Evolutionary conservation across 2,797 vertebrate species (phyloP), one percentile per base, ranked within the genome.

Genomic region (Parauchenoglanis ngamensis): DNA sequence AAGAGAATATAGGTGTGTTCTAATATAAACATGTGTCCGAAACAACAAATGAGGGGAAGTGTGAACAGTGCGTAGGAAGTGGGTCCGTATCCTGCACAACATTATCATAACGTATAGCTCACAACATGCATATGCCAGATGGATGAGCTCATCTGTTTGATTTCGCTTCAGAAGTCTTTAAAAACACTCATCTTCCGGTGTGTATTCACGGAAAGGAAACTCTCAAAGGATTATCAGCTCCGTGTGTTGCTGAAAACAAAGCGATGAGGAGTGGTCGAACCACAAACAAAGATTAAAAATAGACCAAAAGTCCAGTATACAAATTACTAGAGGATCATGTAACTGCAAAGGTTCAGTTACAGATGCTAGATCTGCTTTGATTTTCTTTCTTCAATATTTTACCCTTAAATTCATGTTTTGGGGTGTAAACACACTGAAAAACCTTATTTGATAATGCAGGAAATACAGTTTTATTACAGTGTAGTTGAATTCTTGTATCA

Each of bases 31-130:
- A 77, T n/a, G 3, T 23, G 31, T 67, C 5, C 2, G 11, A 73
- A 31, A 46, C 46, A 87, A 76, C 8, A 81, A 70, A 80, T 13
- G 21, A 28, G n/a, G 31, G 76, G 87, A 85, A 88, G 57, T 73
- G 40, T 28, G 70, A 75, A 73, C 59, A 77, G 59, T 28, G 17
- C 12, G 0, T 3, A 73, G 87, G 87, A 88, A 85, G 83, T 72
- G 25, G 35, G 59, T 72, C 17, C 44, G n/a, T 78, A 84, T 87
- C 63, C 87, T 79, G 82, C 54, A 12, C 35, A 40, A 57, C 65
- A 61, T 84, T 78, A 17, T 56, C 77, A 10, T 35, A 70, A 40
- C 35, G 4, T 87, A 72, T 72, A 80, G 65, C 28, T 35, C 75
- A 61, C 65, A 49, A 77, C 54, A 61, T 35, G 65, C 49, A 7